Conservation (phyloP, 1,140 invertebrate species). For the Drosophila neocordata region DNA sequence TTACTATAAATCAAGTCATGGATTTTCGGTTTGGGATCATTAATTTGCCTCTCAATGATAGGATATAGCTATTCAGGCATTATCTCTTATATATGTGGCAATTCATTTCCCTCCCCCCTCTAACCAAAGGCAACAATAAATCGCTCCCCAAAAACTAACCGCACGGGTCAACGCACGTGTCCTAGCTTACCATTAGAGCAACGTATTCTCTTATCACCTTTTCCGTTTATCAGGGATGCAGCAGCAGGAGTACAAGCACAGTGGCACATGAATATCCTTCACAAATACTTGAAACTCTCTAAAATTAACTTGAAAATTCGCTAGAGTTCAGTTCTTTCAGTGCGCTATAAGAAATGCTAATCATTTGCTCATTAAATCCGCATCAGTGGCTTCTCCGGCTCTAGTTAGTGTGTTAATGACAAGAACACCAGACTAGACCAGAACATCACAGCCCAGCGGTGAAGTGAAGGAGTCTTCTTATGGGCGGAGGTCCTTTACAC, state of each 20-base stretch:
- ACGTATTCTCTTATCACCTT: slow-evolving; percentile 39
- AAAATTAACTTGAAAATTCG: too few species aligned
- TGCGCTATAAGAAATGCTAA: slow-evolving; percentile 62
- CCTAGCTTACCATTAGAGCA: neutral
- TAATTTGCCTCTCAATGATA: slow-evolving; percentile 55
- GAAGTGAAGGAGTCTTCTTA: too few species aligned
- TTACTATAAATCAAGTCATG: slow-evolving; percentile 53
- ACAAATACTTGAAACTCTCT: too few species aligned
- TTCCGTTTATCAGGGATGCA: slow-evolving; percentile 34
- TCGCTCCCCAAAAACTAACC: slow-evolving; percentile 26
- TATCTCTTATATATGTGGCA: slow-evolving; percentile 26
- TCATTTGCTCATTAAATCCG: slow-evolving; percentile 79
- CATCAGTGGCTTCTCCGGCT: slow-evolving; percentile 48
- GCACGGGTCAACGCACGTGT: slow-evolving; percentile 10
- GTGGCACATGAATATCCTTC: too few species aligned
- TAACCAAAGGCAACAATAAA: slow-evolving; percentile 9
- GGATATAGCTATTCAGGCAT: slow-evolving; percentile 15
- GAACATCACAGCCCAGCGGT: neutral
- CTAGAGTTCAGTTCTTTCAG: neutral
- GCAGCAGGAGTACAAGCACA: neutral
- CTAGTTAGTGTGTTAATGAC: slow-evolving; percentile 61
- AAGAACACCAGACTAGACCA: slow-evolving; percentile 49
- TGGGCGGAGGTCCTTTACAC: neutral
- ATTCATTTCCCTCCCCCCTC: slow-evolving; percentile 20
- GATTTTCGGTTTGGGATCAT: slow-evolving; percentile 48